Base-by-base conservation (phyloP, 2,797 vertebrate species). In the Oophaga sylvatica region DNA sequence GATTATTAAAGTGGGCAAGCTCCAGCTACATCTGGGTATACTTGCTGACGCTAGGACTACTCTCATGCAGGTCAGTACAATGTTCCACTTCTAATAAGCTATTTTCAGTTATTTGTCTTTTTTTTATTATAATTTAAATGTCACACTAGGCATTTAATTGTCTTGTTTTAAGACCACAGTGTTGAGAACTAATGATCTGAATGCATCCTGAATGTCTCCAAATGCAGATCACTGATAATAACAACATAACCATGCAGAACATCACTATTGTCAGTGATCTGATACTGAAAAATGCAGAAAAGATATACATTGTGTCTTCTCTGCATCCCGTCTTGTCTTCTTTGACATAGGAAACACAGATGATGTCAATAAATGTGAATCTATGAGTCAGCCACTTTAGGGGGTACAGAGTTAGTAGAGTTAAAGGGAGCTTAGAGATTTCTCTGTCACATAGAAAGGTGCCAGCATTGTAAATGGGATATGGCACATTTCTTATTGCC, bases 1-100 rank as follows among this genome's bases (percentile, higher is more conserved):
- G 92, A 94, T 98, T 86, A 96, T 97, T 94, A 95, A 97, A 91
- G 95, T 99, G 1, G 97, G 96, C 83, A 99, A 99, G 86, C 92
- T 99, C 85, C 97, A 98, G 91, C 94, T 97, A 88, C 95, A 95
- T 85, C 95, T 96, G 90, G 94, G 91, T 82, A 93, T 93, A 91
- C 92, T 95, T 70, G 90, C 93, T 53, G 95, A 97, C 1, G 96
- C 98, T 0, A 90, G 95, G 92, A 93, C 94, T 87, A 97, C 95
- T 41, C 95, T 99, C 90, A 96, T 92, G 90, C 92, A 97, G 97
- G 98, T 98, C 88, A 93, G 95, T 94, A 48, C 53, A 81, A 68
- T 60, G 53, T 60, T 68, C 15, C 16, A 53, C 12, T 67, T 77
- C 22, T 68, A 26, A 16, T 48, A 45, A 22, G 22, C 70, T 26